Evolutionary conservation across 2,888 invertebrate species (phyloP), one percentile per base, ranked within the genome.

Genomic region (Dasysyrphus albostriatus): DNA sequence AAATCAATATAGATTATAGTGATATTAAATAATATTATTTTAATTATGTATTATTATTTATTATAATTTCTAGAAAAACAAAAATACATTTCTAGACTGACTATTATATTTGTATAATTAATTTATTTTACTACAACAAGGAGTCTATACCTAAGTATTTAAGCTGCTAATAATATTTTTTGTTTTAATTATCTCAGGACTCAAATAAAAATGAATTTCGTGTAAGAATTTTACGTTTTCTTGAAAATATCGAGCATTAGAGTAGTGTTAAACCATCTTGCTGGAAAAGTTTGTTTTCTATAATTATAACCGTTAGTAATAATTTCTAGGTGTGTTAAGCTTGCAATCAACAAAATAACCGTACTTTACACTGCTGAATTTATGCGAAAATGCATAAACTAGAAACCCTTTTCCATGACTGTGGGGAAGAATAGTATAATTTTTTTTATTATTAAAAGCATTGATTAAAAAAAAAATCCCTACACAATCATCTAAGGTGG

Each of bases 121-220:
- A 44, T 42, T 63, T 63, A 44, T 24, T 65, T 32, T 65, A 63
- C 24, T 24, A 65, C 37, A 34, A 37, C 54, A 54, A 54, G 32
- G 29, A 54, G 44, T 65, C 24, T 63, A n/a, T 63, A 19, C 8
- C 39, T 59, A 44, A 44, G 29, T 65, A 44, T 65, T 47, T 49
- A 34, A 67, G 44, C 10, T 47, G 14, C 4, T 61, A 19, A 49
- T 9, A 49, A 34, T 34, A 49, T 39, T 42, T 61, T 24, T 63
- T 65, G 19, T 47, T 65, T 32, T 19, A 67, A 49, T 65, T 65
- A 67, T 5, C 67, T 67, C 67, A 67, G 67, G 67, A 67, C 49
- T 67, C 67, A 34, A 67, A 49, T 49, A 67, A 67, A 37, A 37
- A 47, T 16, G 16, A 47, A 34, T 47, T 47, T 32, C 47, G 47